These are phyloP conservation scores for Lophotis ruficrista DNA, from an alignment of 2,113 vertebrate genomes.

Conservation along the genomic window DNA sequence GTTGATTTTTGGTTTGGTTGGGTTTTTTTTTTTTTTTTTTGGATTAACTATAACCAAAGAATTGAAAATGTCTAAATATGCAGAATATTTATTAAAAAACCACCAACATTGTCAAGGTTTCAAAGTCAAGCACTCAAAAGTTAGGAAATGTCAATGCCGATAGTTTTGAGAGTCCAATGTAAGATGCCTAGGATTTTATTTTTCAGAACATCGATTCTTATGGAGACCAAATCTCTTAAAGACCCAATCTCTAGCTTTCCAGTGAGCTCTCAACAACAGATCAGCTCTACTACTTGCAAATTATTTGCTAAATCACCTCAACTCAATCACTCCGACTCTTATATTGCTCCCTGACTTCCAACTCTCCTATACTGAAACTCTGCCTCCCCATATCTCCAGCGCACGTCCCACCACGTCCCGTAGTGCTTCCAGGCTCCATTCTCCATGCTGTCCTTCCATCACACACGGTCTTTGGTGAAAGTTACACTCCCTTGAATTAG, in stretches of 20 bases:
- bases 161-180: not conserved
- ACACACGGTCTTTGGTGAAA: not conserved
- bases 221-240: not conserved
- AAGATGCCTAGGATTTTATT: not conserved
- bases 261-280: not conserved
- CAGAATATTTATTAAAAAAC: not conserved
- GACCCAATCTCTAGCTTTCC: not conserved
- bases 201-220: not conserved
- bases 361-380: not conserved
- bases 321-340: not conserved
- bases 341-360: not conserved
- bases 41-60: not conserved
- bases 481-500: not conserved
- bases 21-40: not conserved
- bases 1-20: not conserved
- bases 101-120: not conserved
- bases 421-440: not conserved
- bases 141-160: not conserved
- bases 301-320: not conserved
- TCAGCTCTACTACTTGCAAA: not conserved
- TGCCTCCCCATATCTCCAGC: not conserved
- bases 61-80: not conserved
- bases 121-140: not conserved
- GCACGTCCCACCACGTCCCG: rapidly evolving
- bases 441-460: not conserved